phyloP scores from a whole-genome alignment of 1,140 invertebrate genomes.

The Sycophila sp. region DNA sequence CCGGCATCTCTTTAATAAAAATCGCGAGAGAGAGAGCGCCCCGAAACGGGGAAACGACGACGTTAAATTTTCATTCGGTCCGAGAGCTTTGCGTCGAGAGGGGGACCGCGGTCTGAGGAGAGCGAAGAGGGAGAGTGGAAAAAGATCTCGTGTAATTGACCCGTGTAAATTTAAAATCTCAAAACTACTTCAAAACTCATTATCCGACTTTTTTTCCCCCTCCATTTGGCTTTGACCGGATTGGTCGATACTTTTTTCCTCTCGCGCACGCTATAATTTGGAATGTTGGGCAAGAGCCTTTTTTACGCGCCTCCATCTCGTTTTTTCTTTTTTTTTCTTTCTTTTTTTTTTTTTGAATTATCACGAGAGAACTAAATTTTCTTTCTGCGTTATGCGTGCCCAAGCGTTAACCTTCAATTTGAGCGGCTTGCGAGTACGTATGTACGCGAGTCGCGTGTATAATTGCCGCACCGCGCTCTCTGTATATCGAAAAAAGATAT shows the following conservation, averaged over 20 bases:
- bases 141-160: neutral
- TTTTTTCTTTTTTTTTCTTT: too few species aligned
- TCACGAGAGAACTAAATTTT: slow-evolving; percentile 5
- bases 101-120: neutral
- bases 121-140: neutral
- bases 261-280: slow-evolving; percentile 2
- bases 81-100: too few species aligned
- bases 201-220: slow-evolving; percentile 4
- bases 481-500: neutral
- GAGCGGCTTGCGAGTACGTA: slow-evolving; percentile 4
- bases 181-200: neutral
- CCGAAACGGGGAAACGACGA: neutral
- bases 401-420: slow-evolving; percentile 12
- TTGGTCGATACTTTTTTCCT: neutral
- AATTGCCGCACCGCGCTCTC: too few species aligned
- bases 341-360: slow-evolving; percentile 19
- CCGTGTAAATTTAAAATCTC: slow-evolving; percentile 3
- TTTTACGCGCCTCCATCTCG: too few species aligned
- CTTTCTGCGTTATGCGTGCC: neutral
- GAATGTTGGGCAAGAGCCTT: neutral
- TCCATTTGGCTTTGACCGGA: neutral
- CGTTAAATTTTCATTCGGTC: neutral
- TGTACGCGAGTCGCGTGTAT: neutral
- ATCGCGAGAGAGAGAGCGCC: neutral
- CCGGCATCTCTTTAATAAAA: neutral